phyloP scores from a whole-genome alignment of 2,797 vertebrate species.

The Anguilla pacifica region DNA sequence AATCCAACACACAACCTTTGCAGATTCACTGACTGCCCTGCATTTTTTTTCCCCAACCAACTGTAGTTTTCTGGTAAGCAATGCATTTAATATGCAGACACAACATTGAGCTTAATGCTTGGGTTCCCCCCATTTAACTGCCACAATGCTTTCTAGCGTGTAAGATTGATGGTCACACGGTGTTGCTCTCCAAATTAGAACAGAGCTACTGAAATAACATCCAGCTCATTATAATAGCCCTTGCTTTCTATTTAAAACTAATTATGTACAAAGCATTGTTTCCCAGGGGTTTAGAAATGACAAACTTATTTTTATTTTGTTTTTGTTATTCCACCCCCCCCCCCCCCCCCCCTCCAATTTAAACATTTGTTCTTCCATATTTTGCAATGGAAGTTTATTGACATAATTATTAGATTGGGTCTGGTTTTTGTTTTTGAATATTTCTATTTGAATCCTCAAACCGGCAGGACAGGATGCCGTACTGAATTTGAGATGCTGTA shows the following conservation, averaged over 20 bases:
- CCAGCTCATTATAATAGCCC: slow-evolving; percentile 1
- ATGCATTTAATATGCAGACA: slow-evolving; percentile 23
- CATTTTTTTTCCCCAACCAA: background rate
- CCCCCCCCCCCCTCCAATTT: background rate
- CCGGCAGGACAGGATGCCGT: background rate
- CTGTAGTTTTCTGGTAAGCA: slow-evolving; percentile 4
- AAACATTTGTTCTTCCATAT: background rate
- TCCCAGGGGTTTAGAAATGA: background rate
- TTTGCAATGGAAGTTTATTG: background rate
- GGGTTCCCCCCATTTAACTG: slow-evolving; percentile 16
- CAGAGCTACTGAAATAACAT: slow-evolving; percentile 5
- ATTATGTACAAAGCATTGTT: background rate
- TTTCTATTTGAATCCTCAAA: background rate
- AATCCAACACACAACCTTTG: background rate
- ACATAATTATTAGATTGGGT: background rate
- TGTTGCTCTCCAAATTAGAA: slow-evolving; percentile 25
- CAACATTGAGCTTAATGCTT: slow-evolving; percentile 14
- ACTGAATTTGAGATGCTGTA: background rate
- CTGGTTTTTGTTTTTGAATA: background rate
- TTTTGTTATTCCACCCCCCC: background rate
- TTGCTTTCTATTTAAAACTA: background rate
- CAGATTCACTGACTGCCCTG: background rate
- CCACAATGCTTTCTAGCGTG: slow-evolving; percentile 5
- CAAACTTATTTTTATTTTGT: background rate
- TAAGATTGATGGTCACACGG: slow-evolving; percentile 21